Evolutionary conservation across 2,888 invertebrate species (phyloP).

Genomic region (Scaptomyza parva): DNA sequence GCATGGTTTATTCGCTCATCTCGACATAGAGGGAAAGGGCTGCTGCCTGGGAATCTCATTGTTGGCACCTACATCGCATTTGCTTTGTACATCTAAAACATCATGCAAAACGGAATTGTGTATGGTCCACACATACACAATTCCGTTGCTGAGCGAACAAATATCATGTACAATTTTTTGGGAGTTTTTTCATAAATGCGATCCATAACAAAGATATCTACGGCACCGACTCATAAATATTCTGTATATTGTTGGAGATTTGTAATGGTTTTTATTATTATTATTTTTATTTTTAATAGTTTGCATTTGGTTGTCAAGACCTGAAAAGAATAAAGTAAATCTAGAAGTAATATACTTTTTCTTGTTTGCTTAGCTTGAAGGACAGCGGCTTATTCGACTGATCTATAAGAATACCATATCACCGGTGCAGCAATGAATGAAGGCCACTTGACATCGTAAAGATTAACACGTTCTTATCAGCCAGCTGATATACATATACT

Average conservation of each 20-base stretch:
- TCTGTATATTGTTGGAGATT: conserved; percentile 48
- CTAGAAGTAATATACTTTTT: conserved; percentile 9
- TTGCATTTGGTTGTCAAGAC: conserved; percentile 59
- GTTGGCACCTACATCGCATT: conserved; percentile 56
- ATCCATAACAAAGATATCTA: conserved; percentile 41
- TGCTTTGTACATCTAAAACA: conserved; percentile 34
- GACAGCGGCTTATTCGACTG: conserved; percentile 62
- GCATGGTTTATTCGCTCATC: conserved; percentile 88
- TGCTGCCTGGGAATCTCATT: conserved; percentile 68
- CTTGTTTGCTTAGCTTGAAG: conserved; percentile 44
- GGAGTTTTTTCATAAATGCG: conserved; percentile 31
- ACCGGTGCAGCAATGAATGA: neutral
- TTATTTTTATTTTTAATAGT: conserved; percentile 44
- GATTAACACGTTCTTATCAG: conserved; percentile 56
- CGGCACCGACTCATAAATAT: conserved; percentile 28
- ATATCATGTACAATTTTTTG: conserved; percentile 56
- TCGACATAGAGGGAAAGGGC: conserved; percentile 85
- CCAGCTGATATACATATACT: conserved; percentile 4
- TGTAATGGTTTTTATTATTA: conserved; percentile 50
- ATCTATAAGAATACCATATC: conserved; percentile 14
- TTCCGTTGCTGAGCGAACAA: conserved; percentile 54
- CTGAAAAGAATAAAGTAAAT: conserved; percentile 57
- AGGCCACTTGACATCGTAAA: conserved; percentile 32
- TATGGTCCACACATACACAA: conserved; percentile 22
- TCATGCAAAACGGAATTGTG: conserved; percentile 51